These are phyloP conservation scores for Nephrotoma flavescens DNA, from an alignment of 2,888 invertebrate genomes.

Conservation along the genomic window DNA sequence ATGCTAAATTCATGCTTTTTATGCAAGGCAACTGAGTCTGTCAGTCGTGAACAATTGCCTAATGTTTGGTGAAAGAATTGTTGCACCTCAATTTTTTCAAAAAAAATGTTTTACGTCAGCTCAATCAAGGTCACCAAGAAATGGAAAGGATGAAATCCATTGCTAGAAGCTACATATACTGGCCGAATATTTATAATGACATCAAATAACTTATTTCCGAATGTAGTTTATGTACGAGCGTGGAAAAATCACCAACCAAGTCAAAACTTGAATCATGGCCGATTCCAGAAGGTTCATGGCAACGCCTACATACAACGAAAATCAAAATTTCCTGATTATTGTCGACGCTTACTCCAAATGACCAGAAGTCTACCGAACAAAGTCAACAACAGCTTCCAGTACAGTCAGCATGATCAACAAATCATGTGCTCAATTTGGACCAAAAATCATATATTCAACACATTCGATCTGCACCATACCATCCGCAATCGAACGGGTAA, in stretches of 20 bases:
- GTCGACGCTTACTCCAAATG: neutral
- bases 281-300: neutral
- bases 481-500: neutral
- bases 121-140: neutral
- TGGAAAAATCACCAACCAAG: neutral
- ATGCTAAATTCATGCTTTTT: neutral
- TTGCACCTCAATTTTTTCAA: neutral
- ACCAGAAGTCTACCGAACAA: too few relatives aligned
- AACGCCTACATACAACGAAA: neutral
- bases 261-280: neutral
- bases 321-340: neutral
- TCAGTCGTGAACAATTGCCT: neutral
- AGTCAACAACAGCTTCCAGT: too few relatives aligned
- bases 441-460: neutral
- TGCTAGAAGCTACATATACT: neutral
- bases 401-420: too few relatives aligned
- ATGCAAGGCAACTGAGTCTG: neutral
- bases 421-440: too few relatives aligned
- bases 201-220: neutral
- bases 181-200: neutral
- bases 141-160: neutral
- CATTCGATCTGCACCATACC: neutral
- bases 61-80: neutral
- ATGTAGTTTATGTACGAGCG: neutral
- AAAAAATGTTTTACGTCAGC: neutral